Conservation (phyloP, 1,140 invertebrate genomes). For the Leptopilina boulardi region DNA sequence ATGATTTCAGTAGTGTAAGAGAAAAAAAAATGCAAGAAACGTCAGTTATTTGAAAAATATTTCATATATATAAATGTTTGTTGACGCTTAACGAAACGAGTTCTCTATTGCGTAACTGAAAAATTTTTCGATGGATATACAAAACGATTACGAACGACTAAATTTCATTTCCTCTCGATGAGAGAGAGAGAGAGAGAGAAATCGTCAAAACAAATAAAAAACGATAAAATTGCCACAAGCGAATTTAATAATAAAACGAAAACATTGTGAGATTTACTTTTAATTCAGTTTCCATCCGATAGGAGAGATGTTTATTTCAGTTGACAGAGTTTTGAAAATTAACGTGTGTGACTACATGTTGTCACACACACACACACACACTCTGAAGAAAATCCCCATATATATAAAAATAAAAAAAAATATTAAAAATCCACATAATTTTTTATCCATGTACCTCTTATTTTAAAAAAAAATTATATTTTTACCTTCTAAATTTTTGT, state of each 20-base stretch:
- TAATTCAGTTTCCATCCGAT: constrained; percentile 25
- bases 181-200: constrained; percentile 8
- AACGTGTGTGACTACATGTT: neutral
- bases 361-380: neutral
- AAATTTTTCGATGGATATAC: constrained; percentile 12
- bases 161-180: constrained; percentile 20
- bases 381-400: neutral
- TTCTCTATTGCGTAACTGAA: neutral
- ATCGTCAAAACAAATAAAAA: constrained; percentile 19
- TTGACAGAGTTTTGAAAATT: constrained; percentile 3
- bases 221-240: constrained; percentile 1
- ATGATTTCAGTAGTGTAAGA: neutral
- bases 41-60: neutral
- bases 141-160: constrained; percentile 5
- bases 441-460: neutral
- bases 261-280: constrained; percentile 28
- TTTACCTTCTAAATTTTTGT: no score
- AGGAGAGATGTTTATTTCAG: constrained; percentile 10
- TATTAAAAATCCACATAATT: neutral
- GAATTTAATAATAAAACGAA: constrained; percentile 26
- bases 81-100: neutral
- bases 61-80: neutral
- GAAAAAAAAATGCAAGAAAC: neutral
- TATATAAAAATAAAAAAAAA: neutral
- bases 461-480: no score